Evolutionary conservation across 2,888 invertebrate species (phyloP), one percentile per base, ranked within the genome.

Genomic region (Anthoptus insignis): DNA sequence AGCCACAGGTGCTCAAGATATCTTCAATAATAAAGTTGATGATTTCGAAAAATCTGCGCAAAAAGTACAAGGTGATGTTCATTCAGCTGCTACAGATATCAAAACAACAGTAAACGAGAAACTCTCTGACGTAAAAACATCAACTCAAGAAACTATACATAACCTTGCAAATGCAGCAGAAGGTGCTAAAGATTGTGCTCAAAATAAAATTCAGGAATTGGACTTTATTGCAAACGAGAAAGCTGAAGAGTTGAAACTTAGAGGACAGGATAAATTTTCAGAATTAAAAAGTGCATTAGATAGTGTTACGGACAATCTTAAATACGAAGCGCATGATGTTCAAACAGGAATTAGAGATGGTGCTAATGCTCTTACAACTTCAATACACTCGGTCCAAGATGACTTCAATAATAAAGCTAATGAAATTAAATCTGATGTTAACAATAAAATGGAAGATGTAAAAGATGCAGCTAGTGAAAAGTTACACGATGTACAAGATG

Each of bases 221-320:
- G 86, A 91, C 71, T 89, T 91, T 64, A 82, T 86, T 52, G 87
- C 89, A 5, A 81, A 76, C 73, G 91, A 91, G 80, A 81, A 83
- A 66, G 88, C 86, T 47, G 89, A 91, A 76, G 82, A 88, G 69
- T 66, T 88, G 6, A 86, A 77, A 75, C 68, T 81, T 4, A 76
- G 80, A 70, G 83, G 84, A n/a, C 73, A 81, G 13, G 81, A 88
- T 24, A 75, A 81, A 67, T 53, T 82, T 21, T 65, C 68, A 1
- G 76, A 90, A 79, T 69, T 91, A 73, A 73, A 80, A 84, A 52
- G 83, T 78, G 75, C 88, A 76, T 73, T 81, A 21, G 77, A 83
- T 68, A 83, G 76, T 59, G 77, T 82, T 65, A 70, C 78, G 13
- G 83, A 85, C 24, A 81, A 81, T 66, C 67, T 84, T 2, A 83